Evolutionary conservation across 92 coral and sea anemone genomes (phyloP), one percentile per base, ranked within the genome.

Genomic region (Meandrina meandrites): DNA sequence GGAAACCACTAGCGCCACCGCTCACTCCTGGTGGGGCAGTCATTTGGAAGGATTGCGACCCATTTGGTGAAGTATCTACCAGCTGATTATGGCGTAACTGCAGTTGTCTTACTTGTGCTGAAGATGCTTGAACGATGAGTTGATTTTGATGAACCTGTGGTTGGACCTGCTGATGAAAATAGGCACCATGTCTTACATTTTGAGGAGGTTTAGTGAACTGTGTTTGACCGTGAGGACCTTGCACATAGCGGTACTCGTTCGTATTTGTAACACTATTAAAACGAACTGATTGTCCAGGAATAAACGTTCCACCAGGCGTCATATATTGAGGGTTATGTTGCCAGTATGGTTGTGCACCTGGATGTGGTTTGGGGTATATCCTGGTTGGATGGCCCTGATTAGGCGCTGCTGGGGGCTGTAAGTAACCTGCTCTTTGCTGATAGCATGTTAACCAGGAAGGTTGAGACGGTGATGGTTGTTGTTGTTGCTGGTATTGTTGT

Each of bases 401-500:
- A 0, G 56, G 69, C 35, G 37, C 54, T 0, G 16, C 21, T 42
- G 82, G 81, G 21, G 82, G 75, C 51, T 47, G 81, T 45, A 76
- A 24, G 22, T 22, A 85, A 34, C 48, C 74, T 31, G 82, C 88
- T 76, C 57, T 76, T 32, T 77, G 81, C 28, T 76, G 82, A 35
- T 84, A 58, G 4, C 74, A 48, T 53, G 24, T 36, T 27, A 54
- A 57, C 80, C 72, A 74, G 32, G 67, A 40, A 58, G 87, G 71
- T 15, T 32, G 79, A 11, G 1, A 37, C 8, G 18, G 83, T 14
- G 21, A 72, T 32, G 53, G 82, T 27, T 51, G 68, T 30, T 79
- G 82, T 15, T n/a, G 68, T 17, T 78, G 58, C 2, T 42, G 80
- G 15, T 78, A 66, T 27, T 28, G 66, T 28, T 78, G 81, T 28